Evolutionary conservation across 2,797 vertebrate species (phyloP).

Genomic region (Lophotriccus pileatus): DNA sequence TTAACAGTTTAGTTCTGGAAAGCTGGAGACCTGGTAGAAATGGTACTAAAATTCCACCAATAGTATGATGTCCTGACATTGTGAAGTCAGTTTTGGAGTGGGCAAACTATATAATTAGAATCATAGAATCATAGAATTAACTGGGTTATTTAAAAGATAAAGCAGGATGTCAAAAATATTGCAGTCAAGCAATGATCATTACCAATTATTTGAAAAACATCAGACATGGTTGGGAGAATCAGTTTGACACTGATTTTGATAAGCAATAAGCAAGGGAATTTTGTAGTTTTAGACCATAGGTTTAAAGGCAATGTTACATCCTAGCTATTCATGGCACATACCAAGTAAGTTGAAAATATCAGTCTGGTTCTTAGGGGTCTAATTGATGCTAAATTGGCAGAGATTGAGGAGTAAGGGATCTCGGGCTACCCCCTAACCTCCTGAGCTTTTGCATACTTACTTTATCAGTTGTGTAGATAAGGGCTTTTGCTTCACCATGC

Average conservation of each 20-base stretch:
- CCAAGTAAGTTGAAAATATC: neutral
- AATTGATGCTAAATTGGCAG: conserved; percentile 26
- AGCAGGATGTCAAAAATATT: neutral
- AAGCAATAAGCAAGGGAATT: neutral
- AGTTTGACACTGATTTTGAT: neutral
- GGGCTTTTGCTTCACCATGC: neutral
- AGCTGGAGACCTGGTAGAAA: neutral
- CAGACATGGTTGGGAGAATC: neutral
- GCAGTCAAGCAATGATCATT: neutral
- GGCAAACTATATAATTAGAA: neutral
- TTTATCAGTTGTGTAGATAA: conserved; percentile 46
- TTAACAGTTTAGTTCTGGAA: neutral
- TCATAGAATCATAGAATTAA: too few species aligned
- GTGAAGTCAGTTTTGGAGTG: neutral
- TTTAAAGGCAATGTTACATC: neutral
- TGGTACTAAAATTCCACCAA: neutral
- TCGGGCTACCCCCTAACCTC: neutral
- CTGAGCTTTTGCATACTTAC: conserved; percentile 12
- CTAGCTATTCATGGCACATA: neutral
- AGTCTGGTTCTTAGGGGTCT: neutral
- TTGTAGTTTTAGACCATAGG: neutral
- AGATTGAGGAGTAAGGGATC: neutral
- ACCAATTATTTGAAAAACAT: neutral
- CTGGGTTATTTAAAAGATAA: conserved; percentile 5
- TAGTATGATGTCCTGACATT: neutral